Conservation (phyloP, 2,888 invertebrate species). For the Drosophila formosana region DNA sequence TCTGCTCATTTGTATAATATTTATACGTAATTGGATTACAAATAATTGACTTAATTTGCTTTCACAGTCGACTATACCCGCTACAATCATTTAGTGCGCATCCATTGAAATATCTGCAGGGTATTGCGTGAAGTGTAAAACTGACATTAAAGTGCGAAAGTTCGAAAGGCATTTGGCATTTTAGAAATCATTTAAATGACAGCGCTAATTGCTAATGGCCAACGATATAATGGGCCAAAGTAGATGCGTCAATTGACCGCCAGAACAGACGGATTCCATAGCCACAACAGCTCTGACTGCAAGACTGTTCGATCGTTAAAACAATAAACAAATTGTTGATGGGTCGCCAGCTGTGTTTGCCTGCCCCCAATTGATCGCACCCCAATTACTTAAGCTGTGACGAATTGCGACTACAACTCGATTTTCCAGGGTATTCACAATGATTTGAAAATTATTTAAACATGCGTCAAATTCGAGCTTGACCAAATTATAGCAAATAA, state of each 20-base stretch:
- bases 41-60: not conserved
- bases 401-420: constrained; percentile 8
- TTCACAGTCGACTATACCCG: not conserved
- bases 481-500: no score
- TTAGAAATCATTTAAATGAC: constrained; percentile 58
- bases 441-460: not conserved
- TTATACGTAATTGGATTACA: not conserved
- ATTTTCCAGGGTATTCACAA: not conserved
- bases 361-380: constrained; percentile 11
- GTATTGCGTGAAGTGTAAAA: constrained; percentile 13
- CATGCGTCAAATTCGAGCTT: no score
- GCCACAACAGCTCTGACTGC: constrained; percentile 8
- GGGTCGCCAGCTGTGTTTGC: constrained; percentile 23
- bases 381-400: constrained; percentile 22
- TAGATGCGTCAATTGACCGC: constrained; percentile 51
- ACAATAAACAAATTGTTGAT: constrained; percentile 46
- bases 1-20: no score
- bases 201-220: constrained; percentile 61
- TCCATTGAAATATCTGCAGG: constrained; percentile 12
- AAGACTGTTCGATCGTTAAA: constrained; percentile 36
- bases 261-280: constrained; percentile 21
- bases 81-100: not conserved
- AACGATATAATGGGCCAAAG: constrained; percentile 36
- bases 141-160: constrained; percentile 16
- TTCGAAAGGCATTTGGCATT: constrained; percentile 35